phyloP scores from a whole-genome alignment of 2,113 vertebrate species.

The Sylvilagus bachmani region DNA sequence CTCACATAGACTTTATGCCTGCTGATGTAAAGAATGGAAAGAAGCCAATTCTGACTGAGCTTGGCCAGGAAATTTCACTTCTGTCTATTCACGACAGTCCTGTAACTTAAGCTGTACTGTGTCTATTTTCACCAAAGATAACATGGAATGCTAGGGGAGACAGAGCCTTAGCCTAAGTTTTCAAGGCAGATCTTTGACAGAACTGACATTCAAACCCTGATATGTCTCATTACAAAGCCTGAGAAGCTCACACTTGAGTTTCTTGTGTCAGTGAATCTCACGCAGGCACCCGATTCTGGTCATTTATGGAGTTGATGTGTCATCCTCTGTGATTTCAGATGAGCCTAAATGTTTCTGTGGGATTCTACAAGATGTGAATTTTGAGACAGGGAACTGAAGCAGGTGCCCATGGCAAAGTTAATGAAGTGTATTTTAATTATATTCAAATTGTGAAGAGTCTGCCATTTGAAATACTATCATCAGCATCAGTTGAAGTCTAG shows the following conservation, averaged over 20 bases:
- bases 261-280: background rate
- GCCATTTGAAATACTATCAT: background rate
- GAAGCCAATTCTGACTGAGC: background rate
- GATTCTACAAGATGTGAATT: background rate
- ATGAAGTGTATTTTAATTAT: background rate
- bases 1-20: background rate
- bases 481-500: background rate
- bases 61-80: background rate
- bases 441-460: background rate
- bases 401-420: background rate
- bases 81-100: background rate
- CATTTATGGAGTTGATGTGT: background rate
- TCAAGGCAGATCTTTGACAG: background rate
- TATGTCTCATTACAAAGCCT: background rate
- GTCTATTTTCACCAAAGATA: background rate
- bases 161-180: background rate
- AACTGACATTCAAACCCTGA: background rate
- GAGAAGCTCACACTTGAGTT: background rate
- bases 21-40: background rate
- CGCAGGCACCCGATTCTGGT: background rate
- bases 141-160: background rate
- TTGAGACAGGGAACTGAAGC: background rate
- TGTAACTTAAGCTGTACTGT: too few species aligned
- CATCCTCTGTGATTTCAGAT: background rate
- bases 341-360: background rate